Base-by-base conservation (phyloP, 1,140 invertebrate species). In the Bombus vancouverensis region DNA sequence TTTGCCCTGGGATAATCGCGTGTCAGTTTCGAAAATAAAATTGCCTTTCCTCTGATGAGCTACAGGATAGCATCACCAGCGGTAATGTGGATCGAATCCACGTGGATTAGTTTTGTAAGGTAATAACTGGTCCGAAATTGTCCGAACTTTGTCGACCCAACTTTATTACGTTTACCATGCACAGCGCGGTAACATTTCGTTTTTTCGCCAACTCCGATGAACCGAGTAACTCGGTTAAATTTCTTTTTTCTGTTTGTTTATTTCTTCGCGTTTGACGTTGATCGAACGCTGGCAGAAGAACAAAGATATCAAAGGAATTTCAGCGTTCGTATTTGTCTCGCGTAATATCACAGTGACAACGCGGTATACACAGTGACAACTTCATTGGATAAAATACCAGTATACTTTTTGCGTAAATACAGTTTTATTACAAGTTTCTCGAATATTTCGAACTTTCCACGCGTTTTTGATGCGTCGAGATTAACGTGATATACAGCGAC, bases 381-480 rank as follows among this genome's bases (percentile, higher is more conserved):
- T 28, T 10, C 25, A 3, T 42, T 18, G 1, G 39, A n/a, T n/a
- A 39, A 13, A 71, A 42, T 15, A 6, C 5, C 68, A 1, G 34
- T n/a, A 25, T 39, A 39, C 32, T 10, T 70, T 70, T 37, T 18
- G 28, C n/a, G 25, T 15, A 39, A 39, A 68, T 68, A 1, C 22
- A 68, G 22, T 12, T 37, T 37, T 68, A 5, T 37, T 34, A 34
- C 32, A 3, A 32, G 34, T 3, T 37, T 34, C n/a, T 18, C n/a
- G 2, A n/a, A 6, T 8, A 66, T 15, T 8, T 2, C 1, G 0
- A 66, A 1, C n/a, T 18, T n/a, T 34, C 1, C 32, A 1, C 13
- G n/a, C 2, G n/a, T 32, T 32, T 15, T 1, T 15, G 0, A 1
- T 4, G n/a, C 18, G 18, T n/a, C 1, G 8, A 0, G 28, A 62